These are phyloP conservation scores for Ondatra zibethicus DNA, from an alignment of 2,113 vertebrate species.

Conservation along the genomic window DNA sequence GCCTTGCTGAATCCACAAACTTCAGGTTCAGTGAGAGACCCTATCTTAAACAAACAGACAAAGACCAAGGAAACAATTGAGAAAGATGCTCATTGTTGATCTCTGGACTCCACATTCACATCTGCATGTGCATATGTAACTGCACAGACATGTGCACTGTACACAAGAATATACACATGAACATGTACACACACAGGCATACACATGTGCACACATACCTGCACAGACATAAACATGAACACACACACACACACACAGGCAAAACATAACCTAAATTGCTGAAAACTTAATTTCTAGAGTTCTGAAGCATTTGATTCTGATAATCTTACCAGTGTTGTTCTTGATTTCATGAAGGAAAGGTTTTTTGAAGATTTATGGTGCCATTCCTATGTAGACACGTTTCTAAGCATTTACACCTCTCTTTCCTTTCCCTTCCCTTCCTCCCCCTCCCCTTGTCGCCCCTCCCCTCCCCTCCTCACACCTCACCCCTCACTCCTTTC, in stretches of 20 bases:
- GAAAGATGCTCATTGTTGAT: background rate
- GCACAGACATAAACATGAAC: no score
- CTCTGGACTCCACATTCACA: background rate
- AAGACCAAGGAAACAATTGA: background rate
- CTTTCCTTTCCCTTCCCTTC: no score
- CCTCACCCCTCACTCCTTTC: no score
- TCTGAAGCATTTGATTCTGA: conserved; percentile 22
- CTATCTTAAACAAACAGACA: background rate
- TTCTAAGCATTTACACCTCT: background rate
- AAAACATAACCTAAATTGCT: background rate
- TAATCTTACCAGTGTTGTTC: background rate
- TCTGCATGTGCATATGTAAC: no score
- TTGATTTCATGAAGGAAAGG: background rate
- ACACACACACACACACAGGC: background rate
- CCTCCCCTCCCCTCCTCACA: no score
- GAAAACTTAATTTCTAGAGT: background rate
- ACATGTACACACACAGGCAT: background rate
- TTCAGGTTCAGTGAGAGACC: background rate
- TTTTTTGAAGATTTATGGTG: background rate
- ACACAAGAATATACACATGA: background rate
- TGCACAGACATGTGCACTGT: background rate
- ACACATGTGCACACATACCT: background rate
- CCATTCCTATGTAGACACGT: background rate
- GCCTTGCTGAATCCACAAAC: background rate
- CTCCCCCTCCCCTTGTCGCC: no score